These are phyloP conservation scores for Itoplectis maculator DNA, from an alignment of 2,888 invertebrate genomes.

Conservation along the genomic window DNA sequence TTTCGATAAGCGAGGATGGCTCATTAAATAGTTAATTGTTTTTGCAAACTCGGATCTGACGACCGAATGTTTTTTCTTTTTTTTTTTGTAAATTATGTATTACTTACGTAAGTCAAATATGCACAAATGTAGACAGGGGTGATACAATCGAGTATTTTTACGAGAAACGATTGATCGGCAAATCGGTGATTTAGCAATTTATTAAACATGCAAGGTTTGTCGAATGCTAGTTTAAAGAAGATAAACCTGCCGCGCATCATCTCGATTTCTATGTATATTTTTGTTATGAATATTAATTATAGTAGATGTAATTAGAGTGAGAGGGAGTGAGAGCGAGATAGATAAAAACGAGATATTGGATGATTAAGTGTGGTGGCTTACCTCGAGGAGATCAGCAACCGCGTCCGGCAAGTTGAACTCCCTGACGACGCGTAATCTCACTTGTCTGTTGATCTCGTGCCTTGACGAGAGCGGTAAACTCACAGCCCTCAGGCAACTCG, in stretches of 20 bases:
- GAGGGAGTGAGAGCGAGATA: background rate
- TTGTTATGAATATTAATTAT: background rate
- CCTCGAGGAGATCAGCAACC: constrained; percentile 91
- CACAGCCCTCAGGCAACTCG: constrained; percentile 92
- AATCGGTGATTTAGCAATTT: background rate
- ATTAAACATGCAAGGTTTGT: background rate
- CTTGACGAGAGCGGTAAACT: constrained; percentile 91
- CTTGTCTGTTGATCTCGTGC: constrained; percentile 90
- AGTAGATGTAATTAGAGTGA: background rate
- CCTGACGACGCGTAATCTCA: constrained; percentile 94
- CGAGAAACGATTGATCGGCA: no score
- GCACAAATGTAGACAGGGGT: background rate
- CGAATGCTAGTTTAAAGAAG: constrained; percentile 5
- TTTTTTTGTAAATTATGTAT: background rate
- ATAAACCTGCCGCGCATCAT: background rate
- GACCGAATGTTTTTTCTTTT: background rate
- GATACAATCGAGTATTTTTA: background rate
- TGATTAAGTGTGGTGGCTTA: constrained; percentile 69
- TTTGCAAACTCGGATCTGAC: background rate
- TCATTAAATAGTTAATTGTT: constrained; percentile 70
- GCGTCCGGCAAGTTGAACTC: constrained; percentile 97
- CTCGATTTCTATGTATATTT: constrained; percentile 6
- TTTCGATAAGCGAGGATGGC: constrained; percentile 79
- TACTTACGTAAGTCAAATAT: background rate
- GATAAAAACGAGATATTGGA: background rate